These are phyloP conservation scores for Gila robusta DNA, from an alignment of 2,797 vertebrate genomes.

Conservation along the genomic window DNA sequence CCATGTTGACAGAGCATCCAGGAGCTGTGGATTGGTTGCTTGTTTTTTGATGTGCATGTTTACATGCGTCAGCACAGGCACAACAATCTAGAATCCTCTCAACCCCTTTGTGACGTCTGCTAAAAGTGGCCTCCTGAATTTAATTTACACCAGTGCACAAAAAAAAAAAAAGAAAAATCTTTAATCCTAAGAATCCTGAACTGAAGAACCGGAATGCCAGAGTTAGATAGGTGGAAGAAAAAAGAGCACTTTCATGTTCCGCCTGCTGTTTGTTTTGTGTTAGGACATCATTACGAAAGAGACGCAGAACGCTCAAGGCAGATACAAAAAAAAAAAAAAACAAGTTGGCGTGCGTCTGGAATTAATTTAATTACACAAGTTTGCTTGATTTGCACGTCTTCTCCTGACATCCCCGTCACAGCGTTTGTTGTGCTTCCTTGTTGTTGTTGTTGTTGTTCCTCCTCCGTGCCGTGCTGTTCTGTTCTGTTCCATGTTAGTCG, in stretches of 20 bases:
- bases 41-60: slow-evolving; percentile 55
- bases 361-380: slow-evolving; percentile 74
- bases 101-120: slow-evolving; percentile 17
- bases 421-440: slow-evolving; percentile 64
- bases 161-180: neutral
- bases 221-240: slow-evolving; percentile 9
- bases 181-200: slow-evolving; percentile 20
- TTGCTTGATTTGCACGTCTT: slow-evolving; percentile 69
- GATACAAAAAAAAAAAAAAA: slow-evolving; percentile 48
- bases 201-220: neutral
- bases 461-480: slow-evolving; percentile 21
- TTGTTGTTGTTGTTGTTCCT: slow-evolving; percentile 10
- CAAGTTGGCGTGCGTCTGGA: slow-evolving; percentile 62
- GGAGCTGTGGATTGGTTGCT: slow-evolving; percentile 67
- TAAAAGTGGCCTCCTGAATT: slow-evolving; percentile 41
- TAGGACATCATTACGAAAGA: slow-evolving; percentile 57
- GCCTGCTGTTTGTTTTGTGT: slow-evolving; percentile 53
- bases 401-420: slow-evolving; percentile 68
- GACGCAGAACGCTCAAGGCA: slow-evolving; percentile 43
- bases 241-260: slow-evolving; percentile 7
- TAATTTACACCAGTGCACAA: slow-evolving; percentile 32
- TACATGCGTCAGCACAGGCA: slow-evolving; percentile 63
- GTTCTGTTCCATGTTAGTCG: slow-evolving; percentile 55
- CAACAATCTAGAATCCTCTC: slow-evolving; percentile 58
- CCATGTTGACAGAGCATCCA: slow-evolving; percentile 57